Evolutionary conservation across 2,113 vertebrate genomes (phyloP), one percentile per base, ranked within the genome.

Genomic region (Ceyx cyanopectus): DNA sequence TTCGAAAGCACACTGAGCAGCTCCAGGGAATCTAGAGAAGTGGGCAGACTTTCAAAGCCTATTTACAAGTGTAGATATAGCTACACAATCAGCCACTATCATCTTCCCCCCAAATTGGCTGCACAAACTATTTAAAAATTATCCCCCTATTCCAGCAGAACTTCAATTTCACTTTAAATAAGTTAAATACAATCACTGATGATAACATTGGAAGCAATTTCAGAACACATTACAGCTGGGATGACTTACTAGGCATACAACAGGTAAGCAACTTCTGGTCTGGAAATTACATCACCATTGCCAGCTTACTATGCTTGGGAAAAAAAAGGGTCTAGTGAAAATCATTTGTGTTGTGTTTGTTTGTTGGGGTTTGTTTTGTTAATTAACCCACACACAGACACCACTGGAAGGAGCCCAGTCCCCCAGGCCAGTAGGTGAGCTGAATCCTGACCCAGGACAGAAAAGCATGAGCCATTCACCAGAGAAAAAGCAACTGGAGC

Each of bases 371-470:
- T 37, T 37, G 37, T 37, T 37, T 40, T 85, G n/a, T 45, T 53
- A 84, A 87, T 57, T 34, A 93, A 54, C 37, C 30, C 34, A 5
- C 21, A 7, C 32, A 7, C 1, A 9, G 53, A 29, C 24, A 24
- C 1, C 0, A 2, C 24, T 40, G 24, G 14, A 58, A 48, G 73
- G 54, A 57, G 17, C 23, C 19, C 43, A 26, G 54, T 6, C 57
- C 7, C 26, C 13, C 5, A 46, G 12, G 8, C 1, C 9, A 1
- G 16, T 1, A 65, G 48, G 21, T 12, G 20, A 67, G 6, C 46
- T 19, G 13, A 48, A 41, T 9, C 41, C n/a, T 24, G 32, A 16
- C 7, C 17, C 14, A 45, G 45, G 45, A 48, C 48, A 32, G n/a
- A 16, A 16, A 37, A 7, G 1, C 3, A 7, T 15, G 2, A 7